These are phyloP conservation scores for Limnephilus marmoratus DNA, from an alignment of 2,888 invertebrate species.

Conservation along the genomic window DNA sequence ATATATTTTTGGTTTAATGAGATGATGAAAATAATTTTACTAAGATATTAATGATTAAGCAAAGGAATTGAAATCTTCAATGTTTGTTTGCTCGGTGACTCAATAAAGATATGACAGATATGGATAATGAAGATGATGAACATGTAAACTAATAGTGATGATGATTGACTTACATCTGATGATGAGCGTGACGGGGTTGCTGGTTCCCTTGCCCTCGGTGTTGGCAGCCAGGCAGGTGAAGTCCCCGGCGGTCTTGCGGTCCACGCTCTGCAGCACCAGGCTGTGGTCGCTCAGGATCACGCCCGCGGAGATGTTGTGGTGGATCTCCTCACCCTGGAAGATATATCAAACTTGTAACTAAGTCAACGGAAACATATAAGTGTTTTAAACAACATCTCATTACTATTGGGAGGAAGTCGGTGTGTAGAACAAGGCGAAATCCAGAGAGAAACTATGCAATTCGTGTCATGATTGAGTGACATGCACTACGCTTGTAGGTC, in stretches of 20 bases:
- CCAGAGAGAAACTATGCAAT: background rate
- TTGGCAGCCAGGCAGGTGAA: constrained; percentile 92
- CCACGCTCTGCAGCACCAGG: constrained; percentile 90
- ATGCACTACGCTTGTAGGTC: too few species aligned
- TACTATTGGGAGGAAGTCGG: background rate
- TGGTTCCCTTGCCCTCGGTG: constrained; percentile 88
- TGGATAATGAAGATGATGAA: background rate
- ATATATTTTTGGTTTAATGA: background rate
- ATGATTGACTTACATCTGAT: constrained; percentile 81
- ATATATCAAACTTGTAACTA: background rate
- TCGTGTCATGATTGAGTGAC: background rate
- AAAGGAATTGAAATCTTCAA: too few species aligned
- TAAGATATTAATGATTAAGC: background rate
- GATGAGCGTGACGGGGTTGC: constrained; percentile 83
- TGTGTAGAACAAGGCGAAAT: background rate
- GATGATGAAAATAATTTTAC: background rate
- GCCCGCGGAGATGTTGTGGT: constrained; percentile 88
- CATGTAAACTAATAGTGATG: background rate
- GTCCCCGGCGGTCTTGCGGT: constrained; percentile 89
- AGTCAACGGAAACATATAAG: background rate
- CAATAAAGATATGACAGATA: too few species aligned
- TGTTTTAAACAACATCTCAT: background rate
- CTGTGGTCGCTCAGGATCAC: constrained; percentile 92
- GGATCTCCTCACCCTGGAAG: constrained; percentile 86
- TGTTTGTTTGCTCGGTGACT: too few species aligned